Evolutionary conservation across 2,888 invertebrate species (phyloP).

Genomic region (Cephus rjabovi): DNA sequence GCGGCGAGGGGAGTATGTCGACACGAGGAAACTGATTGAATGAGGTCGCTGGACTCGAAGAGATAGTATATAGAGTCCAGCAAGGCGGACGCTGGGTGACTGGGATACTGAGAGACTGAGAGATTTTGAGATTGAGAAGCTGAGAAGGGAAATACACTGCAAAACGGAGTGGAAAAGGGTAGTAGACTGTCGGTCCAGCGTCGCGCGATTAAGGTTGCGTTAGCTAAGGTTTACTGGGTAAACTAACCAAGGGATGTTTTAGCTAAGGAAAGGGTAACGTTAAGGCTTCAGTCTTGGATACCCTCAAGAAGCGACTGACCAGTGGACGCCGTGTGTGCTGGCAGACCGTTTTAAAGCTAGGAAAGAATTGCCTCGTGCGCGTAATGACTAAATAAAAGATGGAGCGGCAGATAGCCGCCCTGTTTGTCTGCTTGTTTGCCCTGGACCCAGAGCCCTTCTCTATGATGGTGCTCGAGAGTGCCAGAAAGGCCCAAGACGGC

Average conservation of each 20-base stretch:
- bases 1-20: background rate
- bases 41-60: constrained; percentile 21
- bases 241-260: constrained; percentile 8
- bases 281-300: too few relatives aligned
- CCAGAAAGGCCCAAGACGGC: too few relatives aligned
- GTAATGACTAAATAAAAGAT: constrained; percentile 44
- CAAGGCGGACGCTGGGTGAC: background rate
- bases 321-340: too few relatives aligned
- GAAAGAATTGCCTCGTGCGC: constrained; percentile 16
- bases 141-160: background rate
- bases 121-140: background rate
- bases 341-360: background rate
- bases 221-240: constrained; percentile 9
- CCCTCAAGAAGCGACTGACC: constrained; percentile 9
- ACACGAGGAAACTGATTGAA: constrained; percentile 17
- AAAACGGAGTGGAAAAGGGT: constrained; percentile 8
- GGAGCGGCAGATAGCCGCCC: constrained; percentile 33
- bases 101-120: background rate
- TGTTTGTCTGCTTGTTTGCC: constrained; percentile 17
- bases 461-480: too few relatives aligned
- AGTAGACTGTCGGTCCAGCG: background rate
- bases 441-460: background rate
- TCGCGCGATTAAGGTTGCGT: constrained; percentile 7
- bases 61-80: constrained; percentile 11
- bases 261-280: too few relatives aligned